These are phyloP conservation scores for Parus major DNA, from an alignment of 2,113 vertebrate species.

Conservation along the genomic window DNA sequence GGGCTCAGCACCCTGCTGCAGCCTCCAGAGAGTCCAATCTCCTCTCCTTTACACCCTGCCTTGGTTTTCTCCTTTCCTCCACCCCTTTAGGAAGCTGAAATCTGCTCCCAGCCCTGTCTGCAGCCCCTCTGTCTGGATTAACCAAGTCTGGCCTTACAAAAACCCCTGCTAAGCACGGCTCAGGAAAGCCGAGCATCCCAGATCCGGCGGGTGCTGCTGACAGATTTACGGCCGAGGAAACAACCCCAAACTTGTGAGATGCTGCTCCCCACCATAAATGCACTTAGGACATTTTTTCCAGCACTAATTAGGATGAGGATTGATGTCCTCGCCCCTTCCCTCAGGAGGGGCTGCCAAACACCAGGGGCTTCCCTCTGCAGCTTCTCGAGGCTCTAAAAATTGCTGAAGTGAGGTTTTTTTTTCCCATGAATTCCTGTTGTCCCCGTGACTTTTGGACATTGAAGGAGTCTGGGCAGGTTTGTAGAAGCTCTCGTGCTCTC, in stretches of 20 bases:
- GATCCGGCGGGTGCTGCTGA: accelerated
- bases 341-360: background rate
- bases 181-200: background rate
- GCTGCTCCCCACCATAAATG: background rate
- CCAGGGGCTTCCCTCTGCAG: background rate
- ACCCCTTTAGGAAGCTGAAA: background rate
- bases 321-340: background rate
- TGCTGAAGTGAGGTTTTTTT: background rate
- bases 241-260: background rate
- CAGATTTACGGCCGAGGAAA: conserved; percentile 11
- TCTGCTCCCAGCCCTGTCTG: background rate
- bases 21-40: accelerated
- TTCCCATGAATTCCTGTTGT: background rate
- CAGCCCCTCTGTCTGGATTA: background rate
- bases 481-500: background rate
- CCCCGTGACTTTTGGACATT: background rate
- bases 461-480: background rate
- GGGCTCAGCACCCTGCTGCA: background rate
- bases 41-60: accelerated
- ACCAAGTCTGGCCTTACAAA: background rate
- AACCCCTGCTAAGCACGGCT: background rate
- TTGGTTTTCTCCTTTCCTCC: background rate
- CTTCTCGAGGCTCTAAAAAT: background rate
- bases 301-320: background rate
- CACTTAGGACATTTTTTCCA: background rate